phyloP scores from a whole-genome alignment of 2,797 vertebrate species.

The Pterois miles region DNA sequence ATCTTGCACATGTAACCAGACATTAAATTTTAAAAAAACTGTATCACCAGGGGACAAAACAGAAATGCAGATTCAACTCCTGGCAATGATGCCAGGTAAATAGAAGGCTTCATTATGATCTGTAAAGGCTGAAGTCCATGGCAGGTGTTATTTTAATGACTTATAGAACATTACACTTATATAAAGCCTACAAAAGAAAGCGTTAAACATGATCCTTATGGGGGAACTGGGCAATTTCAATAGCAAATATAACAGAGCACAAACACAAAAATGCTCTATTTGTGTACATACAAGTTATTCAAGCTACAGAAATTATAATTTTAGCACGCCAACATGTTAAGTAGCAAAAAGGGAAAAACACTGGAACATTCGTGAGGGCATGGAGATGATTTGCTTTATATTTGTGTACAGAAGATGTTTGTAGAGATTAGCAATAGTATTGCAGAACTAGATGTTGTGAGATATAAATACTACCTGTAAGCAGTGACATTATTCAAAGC shows the following conservation, averaged over 20 bases:
- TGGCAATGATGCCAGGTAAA: not conserved
- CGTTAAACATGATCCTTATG: not conserved
- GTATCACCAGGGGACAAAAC: not conserved
- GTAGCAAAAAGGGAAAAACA: not conserved
- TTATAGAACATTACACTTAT: not conserved
- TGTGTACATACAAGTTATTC: not conserved
- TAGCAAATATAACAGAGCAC: not conserved
- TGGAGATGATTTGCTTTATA: constrained; percentile 14
- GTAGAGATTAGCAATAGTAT: not conserved
- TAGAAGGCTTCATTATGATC: not conserved
- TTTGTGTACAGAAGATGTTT: constrained; percentile 13
- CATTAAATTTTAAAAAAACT: not conserved
- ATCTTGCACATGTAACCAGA: not conserved
- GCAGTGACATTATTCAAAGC: not conserved
- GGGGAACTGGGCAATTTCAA: not conserved
- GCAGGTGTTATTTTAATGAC: not conserved
- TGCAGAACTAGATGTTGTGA: not conserved
- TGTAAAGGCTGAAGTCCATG: not conserved
- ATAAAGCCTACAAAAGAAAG: not conserved
- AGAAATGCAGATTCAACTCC: not conserved
- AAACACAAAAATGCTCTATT: not conserved
- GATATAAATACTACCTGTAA: not conserved
- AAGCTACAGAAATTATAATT: not conserved
- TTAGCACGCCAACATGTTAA: not conserved
- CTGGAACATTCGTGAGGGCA: not conserved